Evolutionary conservation across 2,113 vertebrate genomes (phyloP).

Genomic region (Hippoglossus stenolepis): DNA sequence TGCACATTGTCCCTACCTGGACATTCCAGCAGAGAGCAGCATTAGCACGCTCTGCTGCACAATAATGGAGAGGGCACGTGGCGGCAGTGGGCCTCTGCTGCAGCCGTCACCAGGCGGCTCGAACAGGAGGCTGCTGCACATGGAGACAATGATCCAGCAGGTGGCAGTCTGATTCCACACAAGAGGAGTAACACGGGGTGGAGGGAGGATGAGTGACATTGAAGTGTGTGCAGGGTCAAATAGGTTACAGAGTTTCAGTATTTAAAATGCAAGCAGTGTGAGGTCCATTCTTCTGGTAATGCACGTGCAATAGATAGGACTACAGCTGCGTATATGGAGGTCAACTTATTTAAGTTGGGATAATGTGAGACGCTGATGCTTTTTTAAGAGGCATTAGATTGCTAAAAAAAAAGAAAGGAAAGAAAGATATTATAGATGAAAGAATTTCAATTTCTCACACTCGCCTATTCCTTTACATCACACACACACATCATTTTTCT

Average conservation of each 20-base stretch:
- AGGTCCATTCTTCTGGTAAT: constrained; percentile 9
- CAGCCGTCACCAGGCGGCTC: not conserved
- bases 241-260: constrained; percentile 15
- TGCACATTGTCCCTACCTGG: constrained; percentile 40
- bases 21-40: constrained; percentile 69
- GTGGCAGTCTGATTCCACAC: constrained; percentile 55
- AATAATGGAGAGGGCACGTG: constrained; percentile 7
- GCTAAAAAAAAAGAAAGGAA: not conserved
- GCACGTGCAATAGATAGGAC: not conserved
- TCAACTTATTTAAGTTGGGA: not conserved
- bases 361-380: not conserved
- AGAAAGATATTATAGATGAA: not conserved
- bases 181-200: not conserved
- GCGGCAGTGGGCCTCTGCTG: constrained; percentile 20
- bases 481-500: not conserved
- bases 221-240: constrained; percentile 34
- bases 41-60: constrained; percentile 41
- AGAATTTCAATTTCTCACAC: not conserved
- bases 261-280: constrained; percentile 19
- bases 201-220: constrained; percentile 27
- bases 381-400: not conserved
- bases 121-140: not conserved
- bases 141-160: constrained; percentile 40
- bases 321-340: not conserved
- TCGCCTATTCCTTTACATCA: not conserved